Conservation (phyloP, 2,797 vertebrate genomes). For the Mustela erminea region DNA sequence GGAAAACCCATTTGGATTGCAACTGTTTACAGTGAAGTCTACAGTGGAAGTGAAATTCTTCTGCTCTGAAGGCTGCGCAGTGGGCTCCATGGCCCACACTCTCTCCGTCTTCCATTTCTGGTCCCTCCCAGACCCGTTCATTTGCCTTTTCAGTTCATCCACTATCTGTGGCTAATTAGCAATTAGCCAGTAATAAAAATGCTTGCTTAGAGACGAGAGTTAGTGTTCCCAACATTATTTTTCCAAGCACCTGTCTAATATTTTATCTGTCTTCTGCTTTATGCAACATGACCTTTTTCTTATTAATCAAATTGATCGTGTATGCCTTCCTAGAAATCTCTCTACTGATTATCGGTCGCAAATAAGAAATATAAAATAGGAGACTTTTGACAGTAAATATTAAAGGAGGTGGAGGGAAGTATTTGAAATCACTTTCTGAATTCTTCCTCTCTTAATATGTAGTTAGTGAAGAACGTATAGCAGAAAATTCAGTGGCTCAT, state of each 20-base stretch:
- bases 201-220: neutral
- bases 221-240: neutral
- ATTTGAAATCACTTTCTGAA: conserved; percentile 17
- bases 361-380: neutral
- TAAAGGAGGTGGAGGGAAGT: neutral
- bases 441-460: conserved; percentile 24
- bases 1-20: neutral
- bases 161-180: neutral
- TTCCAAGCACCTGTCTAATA: neutral
- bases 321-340: neutral
- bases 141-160: neutral
- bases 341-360: neutral
- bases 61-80: neutral
- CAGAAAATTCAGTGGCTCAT: conserved; percentile 42
- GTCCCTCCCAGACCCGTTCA: neutral
- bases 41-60: neutral
- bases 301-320: neutral
- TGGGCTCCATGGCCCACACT: neutral
- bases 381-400: neutral
- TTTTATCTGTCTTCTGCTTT: neutral
- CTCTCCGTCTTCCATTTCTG: neutral
- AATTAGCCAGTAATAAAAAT: neutral
- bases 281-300: neutral
- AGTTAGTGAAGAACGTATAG: neutral
- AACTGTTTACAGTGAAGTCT: neutral